Evolutionary conservation across 2,113 vertebrate genomes (phyloP), one percentile per base, ranked within the genome.

Genomic region (Clarias batrachus): DNA sequence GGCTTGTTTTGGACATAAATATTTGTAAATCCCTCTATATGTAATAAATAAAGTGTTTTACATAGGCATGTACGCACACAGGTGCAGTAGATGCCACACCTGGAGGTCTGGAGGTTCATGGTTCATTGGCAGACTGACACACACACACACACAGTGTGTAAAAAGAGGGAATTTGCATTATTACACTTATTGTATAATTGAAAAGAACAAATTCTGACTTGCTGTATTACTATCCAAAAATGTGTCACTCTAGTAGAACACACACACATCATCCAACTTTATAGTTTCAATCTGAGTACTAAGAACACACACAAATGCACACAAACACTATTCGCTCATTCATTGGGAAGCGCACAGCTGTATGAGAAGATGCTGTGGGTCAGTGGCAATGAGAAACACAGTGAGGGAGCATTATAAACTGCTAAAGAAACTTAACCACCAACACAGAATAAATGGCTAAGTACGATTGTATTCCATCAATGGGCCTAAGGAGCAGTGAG

Each of bases 361-460:
- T 85, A 65, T 60, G 77, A 74, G 19, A 77, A 84, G 84, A 70
- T 16, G 59, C 77, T 89, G 65, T 74, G 88, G 90, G 90, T 90
- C 90, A 89, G 57, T 83, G 86, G 30, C 86, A 86, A 82, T 37
- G 81, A 65, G 79, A 60, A 82, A 71, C 76, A 63, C 65, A 63
- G 57, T 19, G 33, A 68, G 52, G 71, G 82, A 86, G 84, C 77
- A 82, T 84, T 54, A 87, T 89, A 87, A 83, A 74, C 88, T 85
- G 78, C 83, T 89, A 63, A 79, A 30, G 90, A 89, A 90, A 90
- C 82, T 65, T 65, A 87, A 88, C 80, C 87, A 70, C 65, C 77
- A 59, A 30, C 62, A 73, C 91, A 63, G 52, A 83, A 82, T 90
- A 90, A 88, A 73, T 90, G 85, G 85, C 25, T 78, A 90, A 88